Evolutionary conservation across 2,797 vertebrate genomes (phyloP).

Genomic region (Falco novaeseelandiae): DNA sequence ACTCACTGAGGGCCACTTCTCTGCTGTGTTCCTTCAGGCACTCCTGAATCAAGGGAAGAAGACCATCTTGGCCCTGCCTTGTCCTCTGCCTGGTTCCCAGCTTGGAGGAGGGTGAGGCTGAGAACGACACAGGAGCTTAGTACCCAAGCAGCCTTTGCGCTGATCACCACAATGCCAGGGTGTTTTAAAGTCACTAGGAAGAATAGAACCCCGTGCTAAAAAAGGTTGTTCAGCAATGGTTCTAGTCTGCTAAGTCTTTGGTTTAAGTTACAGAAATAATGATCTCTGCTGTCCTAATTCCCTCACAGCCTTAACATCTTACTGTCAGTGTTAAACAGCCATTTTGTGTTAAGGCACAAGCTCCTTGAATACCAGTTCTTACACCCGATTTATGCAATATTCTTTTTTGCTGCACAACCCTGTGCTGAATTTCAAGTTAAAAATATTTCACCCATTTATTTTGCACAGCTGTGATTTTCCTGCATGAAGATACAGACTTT

Average conservation of each 20-base stretch:
- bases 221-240: neutral
- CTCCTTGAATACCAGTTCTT: neutral
- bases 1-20: neutral
- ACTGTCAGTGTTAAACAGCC: neutral
- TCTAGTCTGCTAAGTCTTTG: neutral
- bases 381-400: neutral
- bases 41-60: neutral
- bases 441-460: neutral
- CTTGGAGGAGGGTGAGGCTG: neutral
- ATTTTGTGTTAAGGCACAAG: neutral
- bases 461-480: neutral
- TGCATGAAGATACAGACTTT: neutral
- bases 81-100: neutral
- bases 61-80: neutral
- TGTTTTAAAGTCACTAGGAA: neutral
- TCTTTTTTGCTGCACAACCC: accelerated
- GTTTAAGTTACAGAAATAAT: neutral
- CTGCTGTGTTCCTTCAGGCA: neutral
- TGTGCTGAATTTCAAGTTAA: neutral
- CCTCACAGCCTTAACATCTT: neutral
- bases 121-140: neutral
- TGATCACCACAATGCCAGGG: neutral
- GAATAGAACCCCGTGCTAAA: neutral
- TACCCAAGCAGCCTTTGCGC: neutral
- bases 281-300: neutral